Evolutionary conservation across 2,113 vertebrate genomes (phyloP), one percentile per base, ranked within the genome.

Genomic region (Eurypyga helias): DNA sequence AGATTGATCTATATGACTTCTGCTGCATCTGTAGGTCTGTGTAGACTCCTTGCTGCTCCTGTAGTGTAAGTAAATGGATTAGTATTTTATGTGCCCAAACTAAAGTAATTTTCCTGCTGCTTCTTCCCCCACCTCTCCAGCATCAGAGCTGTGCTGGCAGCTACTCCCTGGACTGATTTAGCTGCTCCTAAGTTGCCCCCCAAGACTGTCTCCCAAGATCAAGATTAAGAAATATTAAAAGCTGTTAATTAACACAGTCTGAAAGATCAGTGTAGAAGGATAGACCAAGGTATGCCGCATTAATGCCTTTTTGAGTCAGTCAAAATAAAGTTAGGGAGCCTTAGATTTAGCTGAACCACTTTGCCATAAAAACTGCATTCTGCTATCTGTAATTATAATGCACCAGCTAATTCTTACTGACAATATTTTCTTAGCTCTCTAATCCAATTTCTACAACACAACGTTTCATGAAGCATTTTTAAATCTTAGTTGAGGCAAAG

Each of bases 321-420:
- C 67, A 58, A 66, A 91, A 54, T 33, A 69, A 33, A 36, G 14
- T 9, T 62, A 26, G 3, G 15, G 43, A 43, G 3, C 28, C 31
- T 65, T 62, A 46, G 46, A 25, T 77, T 79, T 86, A 64, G 14
- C 43, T 96, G 48, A 34, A 90, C 46, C 20, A 13, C 24, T 12
- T 70, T 80, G 61, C 73, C 57, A 75, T 79, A 66, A 87, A 84
- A 91, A 29, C 24, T 71, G 66, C 82, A 36, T 73, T 80, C 86
- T 67, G 31, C 38, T 83, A 52, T 48, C 52, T 28, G 7, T 52
- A 71, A 48, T 87, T 82, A 60, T 5, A 75, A 43, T 19, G 34
- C 34, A 23, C 48, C 88, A 83, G 54, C 79, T 94, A 90, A 95
- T 94, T 93, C 69, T 91, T 89, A 64, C 71, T 93, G 94, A 86